These are phyloP conservation scores for Seriola rivoliana DNA, from an alignment of 2,113 vertebrate species.

Conservation along the genomic window DNA sequence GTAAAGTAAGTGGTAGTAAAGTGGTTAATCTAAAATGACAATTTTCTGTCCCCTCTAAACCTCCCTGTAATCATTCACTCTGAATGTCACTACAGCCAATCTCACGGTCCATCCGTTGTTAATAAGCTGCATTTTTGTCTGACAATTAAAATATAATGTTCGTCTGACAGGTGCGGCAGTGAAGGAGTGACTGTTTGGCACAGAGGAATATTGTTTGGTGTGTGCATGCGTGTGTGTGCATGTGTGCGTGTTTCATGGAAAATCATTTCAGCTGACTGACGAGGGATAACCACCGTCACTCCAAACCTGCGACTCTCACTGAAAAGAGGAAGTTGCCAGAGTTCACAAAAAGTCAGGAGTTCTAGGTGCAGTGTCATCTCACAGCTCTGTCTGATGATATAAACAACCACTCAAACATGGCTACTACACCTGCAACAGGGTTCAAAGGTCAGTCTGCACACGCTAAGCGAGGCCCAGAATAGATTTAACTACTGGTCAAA, in stretches of 20 bases:
- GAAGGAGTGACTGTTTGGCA: no score
- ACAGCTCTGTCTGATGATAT: slow-evolving; percentile 51
- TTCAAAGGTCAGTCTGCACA: slow-evolving; percentile 51
- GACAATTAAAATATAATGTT: no score
- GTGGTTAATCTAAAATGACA: no score
- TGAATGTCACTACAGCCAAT: no score
- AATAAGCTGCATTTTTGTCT: no score
- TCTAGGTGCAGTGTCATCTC: slow-evolving; percentile 36
- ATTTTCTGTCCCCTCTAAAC: no score
- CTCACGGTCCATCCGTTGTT: no score
- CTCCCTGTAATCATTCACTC: no score
- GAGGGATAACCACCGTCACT: slow-evolving; percentile 4
- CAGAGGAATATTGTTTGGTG: background rate
- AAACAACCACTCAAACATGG: slow-evolving; percentile 12
- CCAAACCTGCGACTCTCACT: slow-evolving; percentile 4
- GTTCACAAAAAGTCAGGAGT: background rate
- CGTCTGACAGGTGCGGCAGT: no score
- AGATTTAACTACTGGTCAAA: slow-evolving; percentile 10
- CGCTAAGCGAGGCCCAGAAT: slow-evolving; percentile 38
- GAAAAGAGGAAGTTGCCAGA: slow-evolving; percentile 69
- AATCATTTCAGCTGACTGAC: slow-evolving; percentile 5
- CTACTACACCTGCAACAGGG: slow-evolving; percentile 32
- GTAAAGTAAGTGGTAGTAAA: no score
- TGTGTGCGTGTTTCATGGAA: slow-evolving; percentile 44
- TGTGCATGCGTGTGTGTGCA: background rate